Conservation (phyloP, 2,113 vertebrate species). For the Turdus rufiventris region DNA sequence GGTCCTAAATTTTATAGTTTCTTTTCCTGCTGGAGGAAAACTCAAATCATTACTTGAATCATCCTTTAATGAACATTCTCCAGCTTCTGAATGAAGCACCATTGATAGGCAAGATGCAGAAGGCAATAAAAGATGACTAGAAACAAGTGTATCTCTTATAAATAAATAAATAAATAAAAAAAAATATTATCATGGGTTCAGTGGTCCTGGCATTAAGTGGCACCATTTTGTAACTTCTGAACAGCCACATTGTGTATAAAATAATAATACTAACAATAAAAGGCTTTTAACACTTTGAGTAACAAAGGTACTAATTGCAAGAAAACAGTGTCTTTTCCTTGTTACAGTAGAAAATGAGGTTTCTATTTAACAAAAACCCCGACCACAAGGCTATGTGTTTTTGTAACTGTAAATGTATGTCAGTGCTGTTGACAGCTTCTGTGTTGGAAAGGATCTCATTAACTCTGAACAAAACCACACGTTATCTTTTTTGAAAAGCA, state of each 20-base stretch:
- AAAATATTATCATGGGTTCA: neutral
- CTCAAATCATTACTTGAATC: neutral
- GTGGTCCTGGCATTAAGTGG: neutral
- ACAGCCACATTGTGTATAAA: neutral
- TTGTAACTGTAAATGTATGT: neutral
- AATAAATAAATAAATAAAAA: too few relatives aligned
- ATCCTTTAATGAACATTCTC: neutral
- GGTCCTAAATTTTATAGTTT: neutral
- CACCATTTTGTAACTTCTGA: neutral
- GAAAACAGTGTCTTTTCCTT: neutral
- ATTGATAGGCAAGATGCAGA: neutral
- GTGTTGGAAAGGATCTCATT: slow-evolving; percentile 33
- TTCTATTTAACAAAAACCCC: slow-evolving; percentile 17
- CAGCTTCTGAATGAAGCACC: neutral
- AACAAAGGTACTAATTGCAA: slow-evolving; percentile 17
- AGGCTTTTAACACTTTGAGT: neutral
- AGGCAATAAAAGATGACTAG: neutral
- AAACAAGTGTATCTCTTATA: neutral
- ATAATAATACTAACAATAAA: neutral
- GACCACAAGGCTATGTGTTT: slow-evolving; percentile 23
- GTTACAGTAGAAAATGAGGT: slow-evolving; percentile 20
- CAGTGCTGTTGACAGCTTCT: slow-evolving; percentile 43
- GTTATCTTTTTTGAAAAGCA: neutral
- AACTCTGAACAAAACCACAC: slow-evolving; percentile 44
- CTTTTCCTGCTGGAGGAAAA: neutral